These are phyloP conservation scores for Erithacus rubecula DNA, from an alignment of 2,797 vertebrate genomes.

Conservation along the genomic window DNA sequence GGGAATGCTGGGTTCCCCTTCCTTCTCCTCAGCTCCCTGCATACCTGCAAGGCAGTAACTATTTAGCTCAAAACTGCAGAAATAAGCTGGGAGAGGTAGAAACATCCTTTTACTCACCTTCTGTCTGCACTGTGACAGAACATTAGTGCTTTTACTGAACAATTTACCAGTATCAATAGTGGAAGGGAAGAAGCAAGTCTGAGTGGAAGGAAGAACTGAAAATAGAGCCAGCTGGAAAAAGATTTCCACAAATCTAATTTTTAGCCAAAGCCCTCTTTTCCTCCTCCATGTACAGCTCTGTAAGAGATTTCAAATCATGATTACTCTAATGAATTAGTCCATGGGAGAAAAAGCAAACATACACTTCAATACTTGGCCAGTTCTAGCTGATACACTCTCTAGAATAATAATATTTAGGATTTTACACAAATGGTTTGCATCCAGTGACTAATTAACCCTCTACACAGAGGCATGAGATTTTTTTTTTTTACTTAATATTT, in stretches of 20 bases:
- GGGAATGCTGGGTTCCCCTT: not conserved
- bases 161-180: not conserved
- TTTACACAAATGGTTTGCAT: not conserved
- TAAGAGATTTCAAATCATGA: slow-evolving; percentile 24
- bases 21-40: not conserved
- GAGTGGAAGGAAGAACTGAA: not conserved
- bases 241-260: not conserved
- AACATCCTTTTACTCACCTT: not conserved
- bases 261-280: not conserved
- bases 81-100: not conserved
- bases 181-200: not conserved
- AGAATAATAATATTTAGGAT: slow-evolving; percentile 37
- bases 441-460: slow-evolving; percentile 21
- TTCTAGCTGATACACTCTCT: not conserved
- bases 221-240: slow-evolving; percentile 13
- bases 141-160: not conserved
- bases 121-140: not conserved
- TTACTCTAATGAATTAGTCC: slow-evolving; percentile 34
- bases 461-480: not conserved
- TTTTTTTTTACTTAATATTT: not conserved
- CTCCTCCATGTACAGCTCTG: not conserved
- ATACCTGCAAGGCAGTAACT: not conserved
- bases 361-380: not conserved
- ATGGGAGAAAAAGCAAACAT: slow-evolving; percentile 18
- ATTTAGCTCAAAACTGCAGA: not conserved